phyloP scores from a whole-genome alignment of 2,113 vertebrate species.

The Electrona antarctica region DNA sequence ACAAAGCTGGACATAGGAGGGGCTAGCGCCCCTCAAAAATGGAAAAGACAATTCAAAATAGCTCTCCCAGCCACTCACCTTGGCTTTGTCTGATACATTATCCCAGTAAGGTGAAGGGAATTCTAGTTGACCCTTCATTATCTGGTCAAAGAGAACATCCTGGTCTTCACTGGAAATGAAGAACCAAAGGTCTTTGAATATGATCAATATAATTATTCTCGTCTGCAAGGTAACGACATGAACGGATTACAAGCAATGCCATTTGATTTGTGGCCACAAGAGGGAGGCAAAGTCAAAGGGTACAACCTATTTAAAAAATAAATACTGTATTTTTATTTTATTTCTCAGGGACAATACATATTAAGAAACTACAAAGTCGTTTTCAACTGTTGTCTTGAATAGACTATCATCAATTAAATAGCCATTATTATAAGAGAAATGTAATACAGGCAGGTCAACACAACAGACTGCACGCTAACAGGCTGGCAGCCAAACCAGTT shows the following conservation, averaged over 20 bases:
- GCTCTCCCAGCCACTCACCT: conserved; percentile 75
- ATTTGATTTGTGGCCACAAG: conserved; percentile 28
- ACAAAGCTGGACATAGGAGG: too few species aligned
- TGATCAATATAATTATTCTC: not conserved
- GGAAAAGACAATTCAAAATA: not conserved
- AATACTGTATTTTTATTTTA: not conserved
- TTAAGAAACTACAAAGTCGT: too few species aligned
- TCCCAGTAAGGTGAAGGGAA: conserved; percentile 96
- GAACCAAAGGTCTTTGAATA: not conserved
- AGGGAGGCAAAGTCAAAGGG: conserved; percentile 2
- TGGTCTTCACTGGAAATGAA: conserved; percentile 83
- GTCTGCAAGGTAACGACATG: too few species aligned
- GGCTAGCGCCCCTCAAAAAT: too few species aligned
- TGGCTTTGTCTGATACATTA: conserved; percentile 91
- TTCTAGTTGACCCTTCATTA: conserved; percentile 90
- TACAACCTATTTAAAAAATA: not conserved
- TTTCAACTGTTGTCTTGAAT: too few species aligned
- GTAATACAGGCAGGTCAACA: too few species aligned
- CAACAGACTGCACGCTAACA: too few species aligned
- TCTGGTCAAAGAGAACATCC: conserved; percentile 93
- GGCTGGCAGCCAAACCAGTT: too few species aligned
- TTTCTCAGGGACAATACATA: too few species aligned
- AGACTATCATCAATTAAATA: too few species aligned
- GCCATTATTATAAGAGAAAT: too few species aligned
- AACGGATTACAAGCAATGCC: not conserved